Conservation (phyloP, 2,797 vertebrate species). For the Clarias pachynema region DNA sequence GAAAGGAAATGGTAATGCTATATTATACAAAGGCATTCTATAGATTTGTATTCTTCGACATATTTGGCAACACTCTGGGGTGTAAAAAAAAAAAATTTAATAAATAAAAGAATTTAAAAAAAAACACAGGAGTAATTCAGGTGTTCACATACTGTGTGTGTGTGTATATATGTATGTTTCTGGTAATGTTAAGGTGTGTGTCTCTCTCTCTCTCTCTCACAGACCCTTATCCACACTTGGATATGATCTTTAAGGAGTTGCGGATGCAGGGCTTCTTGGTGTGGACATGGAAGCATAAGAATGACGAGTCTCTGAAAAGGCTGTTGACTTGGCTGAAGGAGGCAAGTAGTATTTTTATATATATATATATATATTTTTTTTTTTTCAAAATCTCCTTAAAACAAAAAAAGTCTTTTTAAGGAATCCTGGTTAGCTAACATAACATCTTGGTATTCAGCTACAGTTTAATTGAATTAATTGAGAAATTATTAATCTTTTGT, state of each 20-base stretch:
- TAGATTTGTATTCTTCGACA: neutral
- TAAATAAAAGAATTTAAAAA: no score
- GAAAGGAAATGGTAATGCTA: neutral
- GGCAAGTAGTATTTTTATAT: slow-evolving; percentile 27
- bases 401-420: neutral
- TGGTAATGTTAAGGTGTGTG: neutral
- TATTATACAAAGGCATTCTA: neutral
- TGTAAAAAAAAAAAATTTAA: no score
- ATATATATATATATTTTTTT: no score
- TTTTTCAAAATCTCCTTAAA: no score
- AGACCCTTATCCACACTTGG: slow-evolving; percentile 66
- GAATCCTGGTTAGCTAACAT: neutral
- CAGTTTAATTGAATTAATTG: neutral
- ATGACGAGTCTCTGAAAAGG: slow-evolving; percentile 69
- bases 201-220: neutral
- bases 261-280: slow-evolving; percentile 75
- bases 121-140: neutral
- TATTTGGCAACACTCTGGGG: neutral
- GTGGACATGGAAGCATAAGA: slow-evolving; percentile 62
- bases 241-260: slow-evolving; percentile 69
- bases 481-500: neutral
- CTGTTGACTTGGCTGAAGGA: slow-evolving; percentile 73
- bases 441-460: neutral
- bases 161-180: neutral
- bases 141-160: neutral